Base-by-base conservation (phyloP, 2,888 invertebrate species). In the Dryomyza anilis region DNA sequence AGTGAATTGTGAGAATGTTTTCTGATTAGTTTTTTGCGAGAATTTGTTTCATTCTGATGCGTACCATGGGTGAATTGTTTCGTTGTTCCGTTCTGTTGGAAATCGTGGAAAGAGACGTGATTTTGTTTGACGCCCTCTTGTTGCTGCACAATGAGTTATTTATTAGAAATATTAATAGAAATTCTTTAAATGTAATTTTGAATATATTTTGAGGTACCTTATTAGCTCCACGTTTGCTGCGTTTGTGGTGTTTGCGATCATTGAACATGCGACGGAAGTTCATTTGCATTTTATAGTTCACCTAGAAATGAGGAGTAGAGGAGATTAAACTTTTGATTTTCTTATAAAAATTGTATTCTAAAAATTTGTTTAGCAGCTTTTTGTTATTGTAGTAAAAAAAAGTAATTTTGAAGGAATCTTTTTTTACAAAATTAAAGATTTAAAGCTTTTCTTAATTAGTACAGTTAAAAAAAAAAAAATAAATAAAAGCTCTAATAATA, bases 271-370 rank as follows among this genome's bases (percentile, higher is more conserved):
- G 87, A 63, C 95, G 87, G 80, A 94, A 94, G 80, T 95, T 95
- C 89, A 93, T 92, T 83, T 94, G 94, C 84, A 93, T 92, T 83
- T 91, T 91, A 84, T 95, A 94, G 86, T 93, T 94, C 68, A 90
- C 88, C 82, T 83, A 57, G 25, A 79, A 78, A 62, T 30, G 60
- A 8, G 59, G 21, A 62, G n/a, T 46, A 7, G n/a, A n/a, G n/a
- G n/a, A n/a, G n/a, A n/a, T n/a, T n/a, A n/a, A n/a, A n/a, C n/a
- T n/a, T n/a, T n/a, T n/a, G n/a, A n/a, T n/a, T n/a, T n/a, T n/a
- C n/a, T n/a, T n/a, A n/a, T n/a, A n/a, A n/a, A n/a, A n/a, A n/a
- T n/a, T n/a, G n/a, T n/a, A n/a, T n/a, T n/a, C n/a, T n/a, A n/a
- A n/a, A n/a, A n/a, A n/a, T n/a, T n/a, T n/a, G n/a, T n/a, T n/a